A percentile compares a stretch with the other conserved stretches of the same genome.
Conservation (phyloP, 2,113 vertebrate genomes). For the Silurus asotus region DNA sequence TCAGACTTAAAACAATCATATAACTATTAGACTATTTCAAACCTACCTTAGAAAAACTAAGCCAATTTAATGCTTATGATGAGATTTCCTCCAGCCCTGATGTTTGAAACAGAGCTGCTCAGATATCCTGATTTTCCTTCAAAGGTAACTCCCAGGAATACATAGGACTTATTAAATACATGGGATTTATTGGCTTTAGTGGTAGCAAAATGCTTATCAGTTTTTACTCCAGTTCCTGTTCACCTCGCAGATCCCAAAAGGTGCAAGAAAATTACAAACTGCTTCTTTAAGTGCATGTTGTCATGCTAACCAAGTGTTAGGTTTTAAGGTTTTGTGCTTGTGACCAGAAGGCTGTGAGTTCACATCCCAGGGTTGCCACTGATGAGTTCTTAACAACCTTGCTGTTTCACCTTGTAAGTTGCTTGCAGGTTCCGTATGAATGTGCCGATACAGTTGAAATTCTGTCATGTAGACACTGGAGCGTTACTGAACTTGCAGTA, state of each 20-base stretch:
- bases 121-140: too few relatives aligned
- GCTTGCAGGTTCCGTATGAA: not conserved
- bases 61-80: not conserved
- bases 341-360: conserved; percentile 13
- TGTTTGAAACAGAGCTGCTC: not conserved
- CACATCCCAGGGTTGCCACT: conserved; percentile 2
- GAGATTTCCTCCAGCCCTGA: not conserved
- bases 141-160: not conserved
- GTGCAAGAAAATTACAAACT: not conserved
- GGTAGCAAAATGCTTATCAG: not conserved
- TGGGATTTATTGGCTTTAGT: not conserved
- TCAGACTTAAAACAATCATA: not conserved
- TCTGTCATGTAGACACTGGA: conserved; percentile 1
- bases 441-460: not conserved
- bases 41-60: not conserved
- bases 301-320: not conserved
- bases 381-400: not conserved
- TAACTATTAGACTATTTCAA: not conserved
- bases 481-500: not conserved
- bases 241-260: not conserved
- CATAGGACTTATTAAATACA: not conserved
- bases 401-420: not conserved
- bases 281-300: not conserved
- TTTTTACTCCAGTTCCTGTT: not conserved
- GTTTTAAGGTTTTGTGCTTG: not conserved